Percentiles rank a stretch among this genome's conserved stretches.
Conservation (phyloP, 1,140 invertebrate genomes). For the Calosoma granatense region DNA sequence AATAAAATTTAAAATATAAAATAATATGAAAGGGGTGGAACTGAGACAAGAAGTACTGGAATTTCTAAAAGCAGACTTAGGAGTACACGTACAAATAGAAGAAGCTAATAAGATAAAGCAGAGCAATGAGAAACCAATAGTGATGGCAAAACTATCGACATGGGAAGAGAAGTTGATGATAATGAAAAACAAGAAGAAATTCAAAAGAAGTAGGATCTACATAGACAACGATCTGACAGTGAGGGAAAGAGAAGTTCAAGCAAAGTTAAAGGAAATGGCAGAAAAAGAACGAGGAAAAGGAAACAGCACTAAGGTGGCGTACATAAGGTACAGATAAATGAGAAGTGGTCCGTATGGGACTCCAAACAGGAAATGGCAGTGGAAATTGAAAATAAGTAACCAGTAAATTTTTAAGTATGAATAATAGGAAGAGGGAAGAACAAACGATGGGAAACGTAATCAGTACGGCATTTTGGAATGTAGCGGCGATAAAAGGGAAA, state of each 20-base stretch:
- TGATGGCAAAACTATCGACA: background rate
- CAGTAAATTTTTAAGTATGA: too few relatives aligned
- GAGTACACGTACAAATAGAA: background rate
- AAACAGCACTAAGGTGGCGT: background rate
- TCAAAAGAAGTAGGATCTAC: background rate
- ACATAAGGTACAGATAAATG: background rate
- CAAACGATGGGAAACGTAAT: too few relatives aligned
- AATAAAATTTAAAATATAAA: background rate
- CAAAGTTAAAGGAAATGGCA: background rate
- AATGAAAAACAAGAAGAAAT: background rate
- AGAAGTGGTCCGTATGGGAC: background rate
- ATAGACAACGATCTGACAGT: background rate
- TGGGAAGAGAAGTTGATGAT: background rate
- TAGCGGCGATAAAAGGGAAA: background rate
- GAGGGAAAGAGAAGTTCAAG: background rate
- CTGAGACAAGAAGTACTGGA: background rate
- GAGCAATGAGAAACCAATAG: background rate
- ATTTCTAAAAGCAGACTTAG: background rate
- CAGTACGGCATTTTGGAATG: conserved; percentile 10
- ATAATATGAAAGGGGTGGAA: too few relatives aligned
- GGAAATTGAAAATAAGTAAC: background rate
- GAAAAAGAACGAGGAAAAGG: background rate
- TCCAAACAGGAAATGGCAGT: background rate
- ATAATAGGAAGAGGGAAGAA: too few relatives aligned
- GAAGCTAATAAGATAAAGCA: background rate